These are phyloP conservation scores for Pyrocephalus nanus DNA, from an alignment of 2,797 vertebrate genomes.

Conservation along the genomic window DNA sequence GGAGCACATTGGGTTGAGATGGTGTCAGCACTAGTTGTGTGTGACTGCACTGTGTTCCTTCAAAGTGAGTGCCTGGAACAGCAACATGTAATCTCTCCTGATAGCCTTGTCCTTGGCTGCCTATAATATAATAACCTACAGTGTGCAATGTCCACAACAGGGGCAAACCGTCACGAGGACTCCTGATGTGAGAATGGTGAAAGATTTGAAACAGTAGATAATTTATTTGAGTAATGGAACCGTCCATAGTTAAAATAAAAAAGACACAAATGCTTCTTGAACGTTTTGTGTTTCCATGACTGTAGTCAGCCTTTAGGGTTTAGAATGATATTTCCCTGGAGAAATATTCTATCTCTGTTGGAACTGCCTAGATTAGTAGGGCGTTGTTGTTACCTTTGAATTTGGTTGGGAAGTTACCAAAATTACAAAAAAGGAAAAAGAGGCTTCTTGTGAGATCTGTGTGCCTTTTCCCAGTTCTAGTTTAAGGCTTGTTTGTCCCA, in stretches of 20 bases:
- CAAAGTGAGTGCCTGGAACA: background rate
- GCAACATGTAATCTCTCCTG: background rate
- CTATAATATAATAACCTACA: background rate
- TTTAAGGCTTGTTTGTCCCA: background rate
- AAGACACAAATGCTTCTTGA: background rate
- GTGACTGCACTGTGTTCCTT: background rate
- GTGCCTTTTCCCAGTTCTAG: background rate
- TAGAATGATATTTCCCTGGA: background rate
- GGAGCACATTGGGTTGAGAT: background rate
- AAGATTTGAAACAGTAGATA: background rate
- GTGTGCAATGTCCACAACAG: fast-evolving
- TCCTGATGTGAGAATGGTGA: background rate
- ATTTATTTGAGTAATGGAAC: background rate
- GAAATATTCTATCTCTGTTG: background rate
- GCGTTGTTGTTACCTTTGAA: background rate
- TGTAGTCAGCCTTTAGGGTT: background rate
- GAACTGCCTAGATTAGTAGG: background rate
- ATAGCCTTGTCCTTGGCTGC: background rate
- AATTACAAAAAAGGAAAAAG: background rate
- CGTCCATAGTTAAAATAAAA: background rate
- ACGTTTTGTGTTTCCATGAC: background rate
- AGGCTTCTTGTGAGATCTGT: background rate
- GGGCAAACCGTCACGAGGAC: background rate
- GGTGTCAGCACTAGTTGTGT: background rate
- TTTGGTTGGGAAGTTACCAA: background rate